phyloP scores from a whole-genome alignment of 2,888 invertebrate species.

The Himalopsyche japonica region DNA sequence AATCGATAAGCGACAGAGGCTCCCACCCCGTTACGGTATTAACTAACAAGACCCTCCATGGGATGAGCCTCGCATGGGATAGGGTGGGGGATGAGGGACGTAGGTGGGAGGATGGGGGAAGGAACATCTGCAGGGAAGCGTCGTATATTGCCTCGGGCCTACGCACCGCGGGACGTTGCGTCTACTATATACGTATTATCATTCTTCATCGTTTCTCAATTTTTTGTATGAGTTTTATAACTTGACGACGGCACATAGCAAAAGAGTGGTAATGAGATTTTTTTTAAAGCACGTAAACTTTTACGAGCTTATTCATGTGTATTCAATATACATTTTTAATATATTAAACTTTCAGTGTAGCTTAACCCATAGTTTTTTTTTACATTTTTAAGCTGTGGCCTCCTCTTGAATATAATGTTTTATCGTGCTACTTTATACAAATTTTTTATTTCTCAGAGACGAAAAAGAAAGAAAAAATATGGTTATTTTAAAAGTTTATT shows the following conservation, averaged over 20 bases:
- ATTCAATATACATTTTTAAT: neutral
- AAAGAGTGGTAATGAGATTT: neutral
- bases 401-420: too few species aligned
- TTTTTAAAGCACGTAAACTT: neutral
- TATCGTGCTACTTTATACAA: too few species aligned
- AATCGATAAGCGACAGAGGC: neutral
- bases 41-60: neutral
- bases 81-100: neutral
- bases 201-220: neutral
- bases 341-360: neutral
- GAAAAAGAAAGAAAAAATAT: too few species aligned
- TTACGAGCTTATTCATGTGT: neutral
- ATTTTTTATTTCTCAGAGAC: too few species aligned
- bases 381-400: too few species aligned
- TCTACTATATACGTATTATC: neutral
- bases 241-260: neutral
- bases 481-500: too few species aligned
- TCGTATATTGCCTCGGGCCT: conserved; percentile 14
- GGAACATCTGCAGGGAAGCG: conserved; percentile 26
- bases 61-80: conserved; percentile 3
- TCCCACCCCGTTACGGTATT: neutral
- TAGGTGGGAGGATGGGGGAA: neutral
- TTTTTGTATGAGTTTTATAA: neutral
- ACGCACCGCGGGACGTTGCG: conserved; percentile 24
- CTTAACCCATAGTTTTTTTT: too few species aligned